phyloP scores from a whole-genome alignment of 2,888 invertebrate species.

The Cosmia trapezina region DNA sequence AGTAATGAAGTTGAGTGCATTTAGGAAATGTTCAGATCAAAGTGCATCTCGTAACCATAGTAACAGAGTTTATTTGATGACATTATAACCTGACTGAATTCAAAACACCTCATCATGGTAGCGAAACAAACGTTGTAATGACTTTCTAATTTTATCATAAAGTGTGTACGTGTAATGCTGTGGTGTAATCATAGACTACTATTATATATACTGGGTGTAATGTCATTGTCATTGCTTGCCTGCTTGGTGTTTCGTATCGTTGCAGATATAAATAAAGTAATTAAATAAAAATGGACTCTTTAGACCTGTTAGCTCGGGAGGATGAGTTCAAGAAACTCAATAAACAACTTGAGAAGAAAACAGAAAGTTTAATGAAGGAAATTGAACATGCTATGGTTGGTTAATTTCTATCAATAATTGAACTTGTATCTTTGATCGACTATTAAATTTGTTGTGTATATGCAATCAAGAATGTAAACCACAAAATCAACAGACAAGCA shows the following conservation, averaged over 20 bases:
- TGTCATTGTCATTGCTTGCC: too few species aligned
- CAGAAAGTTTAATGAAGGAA: conserved; percentile 84
- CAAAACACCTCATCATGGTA: conserved; percentile 18
- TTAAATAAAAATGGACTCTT: conserved; percentile 78
- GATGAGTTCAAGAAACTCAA: conserved; percentile 87
- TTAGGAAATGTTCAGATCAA: conserved; percentile 47
- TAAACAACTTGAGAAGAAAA: conserved; percentile 86
- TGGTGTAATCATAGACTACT: too few species aligned
- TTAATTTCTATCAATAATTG: conserved; percentile 4
- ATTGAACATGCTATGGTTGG: conserved; percentile 85
- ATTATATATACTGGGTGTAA: too few species aligned
- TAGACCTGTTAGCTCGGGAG: conserved; percentile 84
- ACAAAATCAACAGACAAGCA: background rate
- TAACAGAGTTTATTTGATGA: conserved; percentile 72
- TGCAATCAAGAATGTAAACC: background rate
- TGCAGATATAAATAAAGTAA: conserved; percentile 30
- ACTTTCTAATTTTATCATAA: background rate
- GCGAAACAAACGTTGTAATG: background rate
- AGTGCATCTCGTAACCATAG: conserved; percentile 72
- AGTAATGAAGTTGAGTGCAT: conserved; percentile 41
- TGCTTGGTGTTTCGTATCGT: conserved; percentile 24
- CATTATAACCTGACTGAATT: conserved; percentile 63
- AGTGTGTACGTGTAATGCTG: too few species aligned
- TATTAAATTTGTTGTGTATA: background rate
- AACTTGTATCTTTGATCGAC: background rate